These are phyloP conservation scores for Willowsia nigromaculata DNA, from an alignment of 2,888 invertebrate species.

Conservation along the genomic window DNA sequence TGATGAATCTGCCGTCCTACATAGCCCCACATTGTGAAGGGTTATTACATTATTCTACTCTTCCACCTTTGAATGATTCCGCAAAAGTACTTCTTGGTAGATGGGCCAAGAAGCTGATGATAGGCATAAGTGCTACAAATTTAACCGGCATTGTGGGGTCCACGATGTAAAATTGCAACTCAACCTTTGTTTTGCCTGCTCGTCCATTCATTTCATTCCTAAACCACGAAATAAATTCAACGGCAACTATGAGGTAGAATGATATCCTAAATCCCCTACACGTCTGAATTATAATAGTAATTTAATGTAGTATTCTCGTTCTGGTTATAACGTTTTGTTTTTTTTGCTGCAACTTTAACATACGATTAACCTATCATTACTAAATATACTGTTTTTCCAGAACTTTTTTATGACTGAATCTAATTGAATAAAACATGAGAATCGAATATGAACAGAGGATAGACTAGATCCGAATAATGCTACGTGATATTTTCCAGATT, in stretches of 20 bases:
- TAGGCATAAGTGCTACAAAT: slow-evolving; percentile 59
- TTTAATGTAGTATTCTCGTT: neutral
- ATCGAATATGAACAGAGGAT: neutral
- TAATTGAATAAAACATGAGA: slow-evolving; percentile 63
- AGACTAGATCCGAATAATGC: too few relatives aligned
- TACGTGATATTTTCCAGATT: neutral
- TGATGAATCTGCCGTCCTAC: slow-evolving; percentile 1
- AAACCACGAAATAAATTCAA: slow-evolving; percentile 70
- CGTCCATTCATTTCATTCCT: slow-evolving; percentile 61
- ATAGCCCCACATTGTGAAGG: slow-evolving; percentile 26
- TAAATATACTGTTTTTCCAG: too few relatives aligned
- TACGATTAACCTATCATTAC: neutral
- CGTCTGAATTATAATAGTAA: neutral
- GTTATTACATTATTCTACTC: slow-evolving; percentile 27
- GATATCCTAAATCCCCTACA: neutral
- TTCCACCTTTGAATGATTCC: slow-evolving; percentile 48
- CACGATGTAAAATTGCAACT: slow-evolving; percentile 64
- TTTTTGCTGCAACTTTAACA: neutral
- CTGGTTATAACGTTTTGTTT: neutral
- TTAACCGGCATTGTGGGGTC: slow-evolving; percentile 67
- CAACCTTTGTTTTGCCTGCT: slow-evolving; percentile 63
- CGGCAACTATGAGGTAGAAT: slow-evolving; percentile 55
- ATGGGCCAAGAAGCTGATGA: slow-evolving; percentile 55
- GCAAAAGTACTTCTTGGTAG: slow-evolving; percentile 49
- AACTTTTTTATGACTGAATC: slow-evolving; percentile 42